Base-by-base conservation (phyloP, 2,888 invertebrate species). In the Anthrax anthrax region DNA sequence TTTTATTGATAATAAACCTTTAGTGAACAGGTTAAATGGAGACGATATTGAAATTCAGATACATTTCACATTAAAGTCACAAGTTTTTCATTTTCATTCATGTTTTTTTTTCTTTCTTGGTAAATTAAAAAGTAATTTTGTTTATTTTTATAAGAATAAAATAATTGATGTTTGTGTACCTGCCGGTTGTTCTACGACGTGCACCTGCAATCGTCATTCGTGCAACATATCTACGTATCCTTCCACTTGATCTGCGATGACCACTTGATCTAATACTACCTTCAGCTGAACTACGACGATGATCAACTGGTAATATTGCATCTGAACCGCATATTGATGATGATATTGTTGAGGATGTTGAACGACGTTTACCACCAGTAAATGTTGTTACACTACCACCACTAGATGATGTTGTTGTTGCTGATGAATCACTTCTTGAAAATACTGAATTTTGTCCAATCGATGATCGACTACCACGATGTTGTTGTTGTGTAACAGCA, bases 401-500 rank as follows among this genome's bases (percentile, higher is more conserved):
- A 47, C 62, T 63, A 2, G 66, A 64, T 2, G 67, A 67, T 1
- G 67, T 62, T 2, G 65, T 67, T 1, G 67, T 67, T 13, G 65
- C 65, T 36, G 68, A 67, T 44, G 67, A 67, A 49, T 68, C 68
- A 44, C 68, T 68, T 32, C 67, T 64, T 3, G 68, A 65, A 54
- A 67, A 66, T 27, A 52, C 37, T 18, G 54, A 51, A 39, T 46
- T 49, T 47, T 55, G 53, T 39, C 53, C 52, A 6, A 66, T 52
- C 10, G 67, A 65, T 9, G 66, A 64, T 4, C 64, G 60, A 48
- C 64, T 65, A 41, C 65, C 62, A 17, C 62, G 62, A 29, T 56
- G 51, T 4, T 37, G 50, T 47, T 36, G 43, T 40, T 43, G 43
- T n/a, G 13, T 18, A 17, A n/a, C 12, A 16, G 27, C 16, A 23